These are phyloP conservation scores for Malurus melanocephalus DNA, from an alignment of 2,113 vertebrate genomes.

Conservation along the genomic window DNA sequence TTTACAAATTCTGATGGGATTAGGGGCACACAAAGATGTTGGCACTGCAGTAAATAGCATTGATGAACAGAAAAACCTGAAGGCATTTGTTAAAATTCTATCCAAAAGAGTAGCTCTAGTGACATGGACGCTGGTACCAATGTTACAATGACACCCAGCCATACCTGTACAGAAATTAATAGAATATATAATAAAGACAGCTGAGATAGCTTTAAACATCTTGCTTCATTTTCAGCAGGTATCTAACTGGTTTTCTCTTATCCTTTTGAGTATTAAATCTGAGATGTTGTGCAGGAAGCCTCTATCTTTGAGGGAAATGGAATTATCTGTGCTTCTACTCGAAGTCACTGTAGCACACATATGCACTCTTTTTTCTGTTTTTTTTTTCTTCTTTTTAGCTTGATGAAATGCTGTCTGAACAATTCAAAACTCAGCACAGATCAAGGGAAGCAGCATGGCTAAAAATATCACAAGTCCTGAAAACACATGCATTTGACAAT, in stretches of 20 bases:
- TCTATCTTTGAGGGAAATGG: not conserved
- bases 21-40: not conserved
- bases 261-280: not conserved
- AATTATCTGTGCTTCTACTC: not conserved
- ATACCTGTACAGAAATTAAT: not conserved
- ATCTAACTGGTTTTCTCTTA: not conserved
- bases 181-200: not conserved
- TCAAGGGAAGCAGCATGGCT: not conserved
- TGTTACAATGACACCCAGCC: not conserved
- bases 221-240: not conserved
- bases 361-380: not conserved
- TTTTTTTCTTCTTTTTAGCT: not conserved
- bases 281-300: not conserved
- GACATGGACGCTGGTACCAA: not conserved
- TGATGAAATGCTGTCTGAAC: not conserved
- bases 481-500: not conserved
- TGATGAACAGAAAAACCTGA: not conserved
- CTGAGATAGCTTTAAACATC: not conserved
- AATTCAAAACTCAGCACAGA: not conserved
- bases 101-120: not conserved
- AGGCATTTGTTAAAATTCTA: not conserved
- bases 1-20: not conserved
- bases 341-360: not conserved
- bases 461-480: slow-evolving; percentile 8
- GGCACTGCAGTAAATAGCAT: not conserved